Conservation (phyloP, 2,113 vertebrate genomes). For the Polyodon spathula region DNA sequence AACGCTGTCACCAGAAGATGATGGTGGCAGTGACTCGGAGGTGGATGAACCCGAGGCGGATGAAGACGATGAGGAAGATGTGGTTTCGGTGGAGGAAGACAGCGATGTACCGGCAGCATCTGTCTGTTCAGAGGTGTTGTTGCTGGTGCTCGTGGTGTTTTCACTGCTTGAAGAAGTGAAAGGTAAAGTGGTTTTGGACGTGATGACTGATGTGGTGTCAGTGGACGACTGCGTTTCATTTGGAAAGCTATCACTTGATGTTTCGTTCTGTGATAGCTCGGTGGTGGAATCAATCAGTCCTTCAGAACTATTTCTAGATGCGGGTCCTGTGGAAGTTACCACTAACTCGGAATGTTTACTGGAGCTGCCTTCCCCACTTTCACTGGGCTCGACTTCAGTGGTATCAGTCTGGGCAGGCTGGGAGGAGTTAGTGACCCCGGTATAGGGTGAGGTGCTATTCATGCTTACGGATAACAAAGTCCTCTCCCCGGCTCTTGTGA, state of each 20-base stretch:
- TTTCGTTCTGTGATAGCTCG: not conserved
- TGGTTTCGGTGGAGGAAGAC: not conserved
- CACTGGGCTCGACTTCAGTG: constrained; percentile 4
- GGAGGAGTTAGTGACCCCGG: constrained; percentile 26
- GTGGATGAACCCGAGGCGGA: too few relatives aligned
- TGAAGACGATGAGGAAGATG: not conserved
- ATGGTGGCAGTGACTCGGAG: not conserved
- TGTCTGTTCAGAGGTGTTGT: not conserved
- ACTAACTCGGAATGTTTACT: not conserved
- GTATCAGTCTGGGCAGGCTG: constrained; percentile 22
- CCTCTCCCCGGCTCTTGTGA: constrained; percentile 68
- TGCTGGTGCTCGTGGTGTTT: not conserved
- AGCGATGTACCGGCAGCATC: not conserved
- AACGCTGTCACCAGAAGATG: not conserved
- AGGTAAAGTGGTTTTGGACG: constrained; percentile 1
- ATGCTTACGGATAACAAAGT: constrained; percentile 66
- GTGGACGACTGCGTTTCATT: not conserved
- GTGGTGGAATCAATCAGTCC: not conserved
- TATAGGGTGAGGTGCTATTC: constrained; percentile 46
- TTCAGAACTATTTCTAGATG: not conserved
- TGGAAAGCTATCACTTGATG: too few relatives aligned
- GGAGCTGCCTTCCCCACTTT: not conserved
- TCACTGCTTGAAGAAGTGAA: not conserved
- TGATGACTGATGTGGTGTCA: not conserved
- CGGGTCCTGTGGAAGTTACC: too few relatives aligned